Conservation (phyloP, 1,140 invertebrate genomes). For the Drosophila suzukii region DNA sequence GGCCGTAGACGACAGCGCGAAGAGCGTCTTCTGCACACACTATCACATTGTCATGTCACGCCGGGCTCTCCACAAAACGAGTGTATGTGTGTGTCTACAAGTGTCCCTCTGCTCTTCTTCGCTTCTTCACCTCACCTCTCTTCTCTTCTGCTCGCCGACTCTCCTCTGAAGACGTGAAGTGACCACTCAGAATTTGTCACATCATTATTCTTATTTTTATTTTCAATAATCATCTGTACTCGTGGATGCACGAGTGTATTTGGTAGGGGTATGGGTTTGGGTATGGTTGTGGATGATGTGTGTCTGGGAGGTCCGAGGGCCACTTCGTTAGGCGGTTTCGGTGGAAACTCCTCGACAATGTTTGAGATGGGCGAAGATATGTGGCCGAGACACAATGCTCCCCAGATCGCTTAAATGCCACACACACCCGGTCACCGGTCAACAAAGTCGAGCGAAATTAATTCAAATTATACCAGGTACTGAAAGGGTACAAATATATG, state of each 20-base stretch:
- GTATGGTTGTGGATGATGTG: conserved; percentile 8
- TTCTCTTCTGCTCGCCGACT: conserved; percentile 31
- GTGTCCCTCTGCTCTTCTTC: not conserved
- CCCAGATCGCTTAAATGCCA: conserved; percentile 1
- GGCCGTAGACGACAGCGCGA: conserved; percentile 50
- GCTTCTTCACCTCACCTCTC: not conserved
- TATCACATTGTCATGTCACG: conserved; percentile 69
- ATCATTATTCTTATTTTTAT: conserved; percentile 82
- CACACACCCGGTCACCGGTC: conserved; percentile 16
- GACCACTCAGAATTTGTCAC: conserved; percentile 80
- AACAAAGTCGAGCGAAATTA: not conserved
- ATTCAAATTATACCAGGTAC: conserved; percentile 1
- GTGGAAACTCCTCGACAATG: conserved; percentile 74
- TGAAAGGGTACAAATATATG: not conserved
- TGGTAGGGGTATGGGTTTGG: too few relatives aligned
- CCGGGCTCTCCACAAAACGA: conserved; percentile 29
- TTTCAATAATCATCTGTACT: conserved; percentile 77
- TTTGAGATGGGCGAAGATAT: conserved; percentile 56
- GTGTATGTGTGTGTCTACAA: conserved; percentile 10
- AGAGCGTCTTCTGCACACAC: conserved; percentile 53
- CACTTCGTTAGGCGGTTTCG: conserved; percentile 75
- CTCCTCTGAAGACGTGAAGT: conserved; percentile 54
- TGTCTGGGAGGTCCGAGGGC: conserved; percentile 54
- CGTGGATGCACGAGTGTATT: conserved; percentile 22
- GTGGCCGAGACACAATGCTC: not conserved